These are phyloP conservation scores for Apodemia zela DNA, from an alignment of 2,888 invertebrate species.

Conservation along the genomic window DNA sequence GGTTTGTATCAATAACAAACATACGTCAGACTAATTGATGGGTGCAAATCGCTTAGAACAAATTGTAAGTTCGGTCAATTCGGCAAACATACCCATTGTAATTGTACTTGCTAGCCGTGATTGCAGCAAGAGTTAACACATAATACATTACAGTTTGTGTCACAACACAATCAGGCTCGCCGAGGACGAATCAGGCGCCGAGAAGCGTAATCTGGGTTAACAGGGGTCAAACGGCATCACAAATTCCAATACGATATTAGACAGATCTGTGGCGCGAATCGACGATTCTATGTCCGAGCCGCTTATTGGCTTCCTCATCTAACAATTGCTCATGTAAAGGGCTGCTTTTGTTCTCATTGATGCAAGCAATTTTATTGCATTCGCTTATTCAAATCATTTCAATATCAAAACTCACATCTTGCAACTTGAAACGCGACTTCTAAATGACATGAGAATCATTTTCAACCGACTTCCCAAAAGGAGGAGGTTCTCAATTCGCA, in stretches of 20 bases:
- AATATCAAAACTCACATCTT: neutral
- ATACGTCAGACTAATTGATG: slow-evolving; percentile 6
- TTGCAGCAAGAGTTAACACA: slow-evolving; percentile 80
- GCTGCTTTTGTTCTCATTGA: slow-evolving; percentile 3
- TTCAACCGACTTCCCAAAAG: no score
- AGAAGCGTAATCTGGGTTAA: slow-evolving; percentile 86
- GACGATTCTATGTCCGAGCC: slow-evolving; percentile 54
- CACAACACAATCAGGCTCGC: slow-evolving; percentile 78
- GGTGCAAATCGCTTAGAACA: slow-evolving; percentile 44
- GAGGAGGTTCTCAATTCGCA: no score
- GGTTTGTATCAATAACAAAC: neutral
- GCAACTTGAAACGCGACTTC: no score
- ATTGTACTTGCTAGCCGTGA: slow-evolving; percentile 74
- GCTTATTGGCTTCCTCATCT: slow-evolving; percentile 49
- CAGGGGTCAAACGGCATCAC: slow-evolving; percentile 87
- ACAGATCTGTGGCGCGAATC: slow-evolving; percentile 80
- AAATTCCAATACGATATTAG: slow-evolving; percentile 84
- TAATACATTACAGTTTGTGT: slow-evolving; percentile 81
- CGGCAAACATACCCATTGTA: slow-evolving; percentile 52
- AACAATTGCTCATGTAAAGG: slow-evolving; percentile 19
- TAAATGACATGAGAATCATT: no score
- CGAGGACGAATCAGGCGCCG: slow-evolving; percentile 80
- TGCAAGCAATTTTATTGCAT: neutral
- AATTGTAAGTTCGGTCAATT: slow-evolving; percentile 62
- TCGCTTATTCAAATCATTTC: neutral